phyloP scores from a whole-genome alignment of 2,113 vertebrate species.

The Trogon melanurus region DNA sequence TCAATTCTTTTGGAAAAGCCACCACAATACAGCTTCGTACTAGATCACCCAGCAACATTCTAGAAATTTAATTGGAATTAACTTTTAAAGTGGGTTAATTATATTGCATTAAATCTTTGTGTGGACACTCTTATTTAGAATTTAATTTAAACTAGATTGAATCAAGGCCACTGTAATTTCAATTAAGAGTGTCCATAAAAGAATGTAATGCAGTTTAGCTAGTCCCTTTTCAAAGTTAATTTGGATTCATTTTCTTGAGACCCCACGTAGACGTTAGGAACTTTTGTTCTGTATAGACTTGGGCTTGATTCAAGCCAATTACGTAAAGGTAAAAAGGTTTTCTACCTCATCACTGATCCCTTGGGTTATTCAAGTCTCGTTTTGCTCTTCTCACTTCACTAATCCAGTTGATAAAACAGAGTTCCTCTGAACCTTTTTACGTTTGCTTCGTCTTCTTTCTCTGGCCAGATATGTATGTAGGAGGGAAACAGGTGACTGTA shows the following conservation, averaged over 20 bases:
- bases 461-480: not conserved
- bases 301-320: slow-evolving; percentile 24
- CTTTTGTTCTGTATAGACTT: slow-evolving; percentile 34
- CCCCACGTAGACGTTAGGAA: not conserved
- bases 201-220: slow-evolving; percentile 31
- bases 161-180: slow-evolving; percentile 59
- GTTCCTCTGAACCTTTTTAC: not conserved
- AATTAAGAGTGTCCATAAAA: slow-evolving; percentile 57
- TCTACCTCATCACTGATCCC: not conserved
- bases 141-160: slow-evolving; percentile 57
- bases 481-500: not conserved
- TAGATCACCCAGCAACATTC: not conserved
- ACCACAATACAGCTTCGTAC: not conserved
- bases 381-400: not conserved
- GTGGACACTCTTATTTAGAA: slow-evolving; percentile 42
- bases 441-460: slow-evolving; percentile 2
- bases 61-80: slow-evolving; percentile 48
- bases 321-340: slow-evolving; percentile 26
- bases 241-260: slow-evolving; percentile 33
- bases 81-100: slow-evolving; percentile 53
- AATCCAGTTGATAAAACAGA: not conserved
- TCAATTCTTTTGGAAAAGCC: not conserved
- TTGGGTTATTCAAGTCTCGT: not conserved
- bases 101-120: slow-evolving; percentile 43
- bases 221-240: slow-evolving; percentile 47